Conservation (phyloP, 2,113 vertebrate species). For the Mus musculus region DNA sequence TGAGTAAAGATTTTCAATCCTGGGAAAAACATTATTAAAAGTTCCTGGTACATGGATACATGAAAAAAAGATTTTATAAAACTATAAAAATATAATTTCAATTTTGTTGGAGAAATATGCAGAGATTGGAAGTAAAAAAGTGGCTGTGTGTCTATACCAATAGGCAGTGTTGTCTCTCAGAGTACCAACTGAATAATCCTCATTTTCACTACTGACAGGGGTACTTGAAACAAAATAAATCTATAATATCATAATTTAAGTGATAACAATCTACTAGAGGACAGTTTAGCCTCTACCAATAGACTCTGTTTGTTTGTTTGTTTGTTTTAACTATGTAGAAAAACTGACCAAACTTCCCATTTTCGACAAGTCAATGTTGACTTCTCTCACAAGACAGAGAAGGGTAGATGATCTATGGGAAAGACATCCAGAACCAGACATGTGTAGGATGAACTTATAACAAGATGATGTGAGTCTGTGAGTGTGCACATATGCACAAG, state of each 20-base stretch:
- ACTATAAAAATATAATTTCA: constrained; percentile 4
- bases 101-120: neutral
- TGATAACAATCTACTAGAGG: constrained; percentile 40
- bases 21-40: neutral
- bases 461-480: neutral
- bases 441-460: neutral
- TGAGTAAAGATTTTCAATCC: neutral
- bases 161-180: neutral
- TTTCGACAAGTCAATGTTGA: neutral
- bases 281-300: constrained; percentile 12
- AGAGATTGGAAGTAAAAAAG: neutral
- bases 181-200: neutral
- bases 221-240: constrained; percentile 35
- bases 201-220: neutral
- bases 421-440: too few relatives aligned
- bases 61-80: neutral
- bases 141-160: neutral
- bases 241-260: neutral
- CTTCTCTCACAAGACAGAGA: neutral
- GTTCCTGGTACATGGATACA: neutral
- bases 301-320: neutral
- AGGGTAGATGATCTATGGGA: neutral
- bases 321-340: neutral
- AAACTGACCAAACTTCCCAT: neutral
- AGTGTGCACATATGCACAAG: neutral